phyloP scores from a whole-genome alignment of 2,888 invertebrate species.

The Cynaeus angustus region DNA sequence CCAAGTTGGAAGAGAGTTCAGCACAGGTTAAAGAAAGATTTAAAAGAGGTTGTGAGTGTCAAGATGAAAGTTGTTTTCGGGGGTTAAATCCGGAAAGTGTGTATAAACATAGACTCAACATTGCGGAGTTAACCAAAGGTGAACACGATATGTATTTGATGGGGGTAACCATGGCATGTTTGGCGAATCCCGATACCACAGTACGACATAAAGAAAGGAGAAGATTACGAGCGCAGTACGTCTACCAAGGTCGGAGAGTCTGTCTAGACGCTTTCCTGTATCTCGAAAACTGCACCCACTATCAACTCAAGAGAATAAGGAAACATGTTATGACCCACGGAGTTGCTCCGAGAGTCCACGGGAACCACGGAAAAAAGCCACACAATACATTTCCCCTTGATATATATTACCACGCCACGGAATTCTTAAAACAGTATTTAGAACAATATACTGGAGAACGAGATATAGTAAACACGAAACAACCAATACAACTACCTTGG shows the following conservation, averaged over 20 bases:
- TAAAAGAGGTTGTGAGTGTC: conserved; percentile 84
- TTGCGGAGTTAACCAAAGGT: conserved; percentile 85
- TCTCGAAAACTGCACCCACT: conserved; percentile 86
- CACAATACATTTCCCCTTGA: conserved; percentile 87
- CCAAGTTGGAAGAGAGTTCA: conserved; percentile 82
- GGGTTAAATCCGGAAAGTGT: conserved; percentile 85
- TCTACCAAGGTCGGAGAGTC: conserved; percentile 84
- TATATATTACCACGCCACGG: conserved; percentile 85
- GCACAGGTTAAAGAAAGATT: conserved; percentile 81
- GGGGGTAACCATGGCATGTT: conserved; percentile 89
- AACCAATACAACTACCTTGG: conserved; percentile 74
- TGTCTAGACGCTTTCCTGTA: conserved; percentile 87
- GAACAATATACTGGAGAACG: conserved; percentile 78
- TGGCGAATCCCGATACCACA: conserved; percentile 83
- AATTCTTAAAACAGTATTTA: conserved; percentile 83
- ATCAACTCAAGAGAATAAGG: conserved; percentile 84
- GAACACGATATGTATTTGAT: conserved; percentile 90
- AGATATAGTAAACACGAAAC: conserved; percentile 73
- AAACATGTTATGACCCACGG: conserved; percentile 87
- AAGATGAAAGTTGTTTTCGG: conserved; percentile 83
- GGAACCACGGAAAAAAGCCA: conserved; percentile 86
- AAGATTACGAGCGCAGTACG: conserved; percentile 83
- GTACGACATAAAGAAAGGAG: conserved; percentile 82
- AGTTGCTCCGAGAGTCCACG: conserved; percentile 85
- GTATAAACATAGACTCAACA: conserved; percentile 84